Conservation (phyloP, 2,113 vertebrate genomes). For the Bettongia penicillata region DNA sequence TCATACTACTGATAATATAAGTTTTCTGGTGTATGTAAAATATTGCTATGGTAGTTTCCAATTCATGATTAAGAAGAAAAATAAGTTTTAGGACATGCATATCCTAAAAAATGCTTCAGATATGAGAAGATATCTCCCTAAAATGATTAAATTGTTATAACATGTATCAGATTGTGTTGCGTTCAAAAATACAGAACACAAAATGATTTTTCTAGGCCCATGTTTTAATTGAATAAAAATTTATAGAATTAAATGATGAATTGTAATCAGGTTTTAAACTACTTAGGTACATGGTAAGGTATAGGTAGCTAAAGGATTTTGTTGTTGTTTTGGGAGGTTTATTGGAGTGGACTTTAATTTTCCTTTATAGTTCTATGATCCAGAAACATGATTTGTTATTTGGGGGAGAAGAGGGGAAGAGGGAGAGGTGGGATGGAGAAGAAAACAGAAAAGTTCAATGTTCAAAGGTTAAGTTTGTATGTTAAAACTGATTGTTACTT, state of each 20-base stretch:
- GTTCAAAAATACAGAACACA: neutral
- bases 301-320: neutral
- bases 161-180: slow-evolving; percentile 3
- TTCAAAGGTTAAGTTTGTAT: slow-evolving; percentile 30
- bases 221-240: slow-evolving; percentile 19
- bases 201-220: slow-evolving; percentile 58
- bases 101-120: neutral
- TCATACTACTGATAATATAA: slow-evolving; percentile 36
- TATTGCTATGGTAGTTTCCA: slow-evolving; percentile 36
- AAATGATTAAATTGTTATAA: slow-evolving; percentile 45
- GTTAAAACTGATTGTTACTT: slow-evolving; percentile 32
- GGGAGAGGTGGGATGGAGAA: neutral
- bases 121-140: slow-evolving; percentile 27
- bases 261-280: slow-evolving; percentile 15
- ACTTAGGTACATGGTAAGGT: neutral
- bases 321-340: neutral
- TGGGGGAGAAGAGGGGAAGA: neutral
- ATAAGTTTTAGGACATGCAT: neutral
- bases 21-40: slow-evolving; percentile 38
- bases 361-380: slow-evolving; percentile 38
- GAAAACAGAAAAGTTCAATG: slow-evolving; percentile 3
- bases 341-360: slow-evolving; percentile 28
- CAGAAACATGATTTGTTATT: slow-evolving; percentile 17
- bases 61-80: slow-evolving; percentile 48
- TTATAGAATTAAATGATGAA: neutral